These are phyloP conservation scores for Drosophila subquinaria DNA, from an alignment of 2,888 invertebrate species.

Conservation along the genomic window DNA sequence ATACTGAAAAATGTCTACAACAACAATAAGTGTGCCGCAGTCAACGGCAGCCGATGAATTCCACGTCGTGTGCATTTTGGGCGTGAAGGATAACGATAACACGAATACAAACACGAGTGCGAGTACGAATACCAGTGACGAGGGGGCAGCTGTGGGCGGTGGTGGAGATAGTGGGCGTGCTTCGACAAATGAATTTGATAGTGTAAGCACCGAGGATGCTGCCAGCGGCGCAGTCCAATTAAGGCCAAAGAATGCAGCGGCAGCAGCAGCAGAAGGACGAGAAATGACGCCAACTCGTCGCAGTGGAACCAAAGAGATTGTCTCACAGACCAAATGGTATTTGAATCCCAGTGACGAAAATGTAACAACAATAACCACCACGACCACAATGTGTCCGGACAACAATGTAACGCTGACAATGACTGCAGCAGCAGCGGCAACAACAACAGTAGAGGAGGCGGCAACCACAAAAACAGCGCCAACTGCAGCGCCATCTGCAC, in stretches of 20 bases:
- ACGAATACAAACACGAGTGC: slow-evolving; percentile 20
- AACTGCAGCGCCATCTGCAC: slow-evolving; percentile 19
- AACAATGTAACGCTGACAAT: no score
- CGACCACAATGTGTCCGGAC: no score
- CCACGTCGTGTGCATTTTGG: slow-evolving; percentile 54
- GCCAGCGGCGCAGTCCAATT: slow-evolving; percentile 31
- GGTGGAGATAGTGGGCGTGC: slow-evolving; percentile 81
- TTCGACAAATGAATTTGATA: slow-evolving; percentile 80
- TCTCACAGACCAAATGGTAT: no score
- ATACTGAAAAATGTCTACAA: slow-evolving; percentile 65
- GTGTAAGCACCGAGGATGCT: slow-evolving; percentile 31
- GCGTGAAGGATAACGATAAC: slow-evolving; percentile 37
- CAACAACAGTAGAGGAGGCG: slow-evolving; percentile 2
- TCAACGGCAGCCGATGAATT: slow-evolving; percentile 41
- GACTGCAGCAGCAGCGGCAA: slow-evolving; percentile 30
- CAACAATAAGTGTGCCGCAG: slow-evolving; percentile 54
- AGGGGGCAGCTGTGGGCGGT: slow-evolving; percentile 4
- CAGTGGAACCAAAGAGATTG: slow-evolving; percentile 34
- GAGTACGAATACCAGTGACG: no score
- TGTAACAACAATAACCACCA: no score
- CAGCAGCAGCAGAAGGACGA: slow-evolving; percentile 4
- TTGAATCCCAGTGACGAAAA: no score
- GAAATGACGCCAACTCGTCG: slow-evolving; percentile 3
- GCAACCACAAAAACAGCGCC: slow-evolving; percentile 14
- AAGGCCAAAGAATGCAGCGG: slow-evolving; percentile 8